Evolutionary conservation across 2,888 invertebrate genomes (phyloP), one percentile per base, ranked within the genome.

Genomic region (Lithophane leautieri): DNA sequence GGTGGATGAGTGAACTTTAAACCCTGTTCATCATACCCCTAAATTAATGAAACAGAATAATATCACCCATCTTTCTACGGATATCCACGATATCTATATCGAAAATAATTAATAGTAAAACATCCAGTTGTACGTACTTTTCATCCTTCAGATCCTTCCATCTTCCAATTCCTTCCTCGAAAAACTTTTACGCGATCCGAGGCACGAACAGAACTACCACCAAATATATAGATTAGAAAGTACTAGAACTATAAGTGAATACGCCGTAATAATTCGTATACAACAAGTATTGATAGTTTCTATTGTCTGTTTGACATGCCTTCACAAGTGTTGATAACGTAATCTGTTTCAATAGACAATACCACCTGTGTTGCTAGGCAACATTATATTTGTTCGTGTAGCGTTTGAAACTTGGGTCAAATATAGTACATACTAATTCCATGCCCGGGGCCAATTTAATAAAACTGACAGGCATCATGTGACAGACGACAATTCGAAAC

Each of bases 241-340:
- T 54, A 47, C 4, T 34, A 47, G 34, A 54, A 74, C 12, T 25
- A 16, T 14, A 62, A 25, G 67, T n/a, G 50, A 56, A 56, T n/a
- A 44, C 19, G 42, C 2, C 47, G 16, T 56, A 56, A 44, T 61
- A 56, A 56, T 61, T 34, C 25, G n/a, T 54, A 65, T 47, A 81
- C 40, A 68, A 68, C 77, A 68, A n/a, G 63, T 50, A 72, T 65
- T 69, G 54, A 50, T 61, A 68, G 68, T 65, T 70, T 76, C 47
- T 65, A 52, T 65, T 25, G 68, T 65, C 58, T 47, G 58, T 60
- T 56, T 68, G 62, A 81, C 76, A 70, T 25, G 61, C 42, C 34
- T 65, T 65, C 47, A 81, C 42, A 58, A 66, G 81, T 67, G 40
- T 44, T 67, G 80, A 80, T 80, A 82, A 72, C 68, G 25, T 77